A percentile compares a stretch with the other conserved stretches of the same genome.
phyloP scores from a whole-genome alignment of 2,888 invertebrate species.

The Macrosoma leucophasiata region DNA sequence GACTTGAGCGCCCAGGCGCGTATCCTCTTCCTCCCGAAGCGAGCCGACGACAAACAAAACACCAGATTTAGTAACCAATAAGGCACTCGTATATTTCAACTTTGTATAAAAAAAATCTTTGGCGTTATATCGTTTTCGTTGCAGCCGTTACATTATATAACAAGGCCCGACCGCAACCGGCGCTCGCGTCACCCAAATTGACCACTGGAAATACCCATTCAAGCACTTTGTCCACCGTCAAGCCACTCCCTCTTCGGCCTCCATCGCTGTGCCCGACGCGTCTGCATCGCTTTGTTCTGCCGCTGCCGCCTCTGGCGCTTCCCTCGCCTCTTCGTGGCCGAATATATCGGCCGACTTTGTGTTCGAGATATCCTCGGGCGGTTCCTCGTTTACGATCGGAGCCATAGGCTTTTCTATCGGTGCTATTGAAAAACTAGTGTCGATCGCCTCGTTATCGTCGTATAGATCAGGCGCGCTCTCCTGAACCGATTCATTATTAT shows the following conservation, averaged over 20 bases:
- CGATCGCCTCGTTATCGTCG: constrained; percentile 45
- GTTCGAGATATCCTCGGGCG: constrained; percentile 5
- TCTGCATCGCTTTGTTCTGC: constrained; percentile 15
- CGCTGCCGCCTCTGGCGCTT: constrained; percentile 19
- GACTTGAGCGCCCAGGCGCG: constrained; percentile 85
- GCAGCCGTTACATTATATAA: no score
- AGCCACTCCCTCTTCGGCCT: constrained; percentile 41
- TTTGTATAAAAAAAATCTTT: constrained; percentile 66
- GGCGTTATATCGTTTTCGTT: no score
- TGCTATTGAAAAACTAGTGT: constrained; percentile 45
- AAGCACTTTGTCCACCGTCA: constrained; percentile 51
- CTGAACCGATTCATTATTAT: constrained; percentile 5
- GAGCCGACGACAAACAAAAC: constrained; percentile 58
- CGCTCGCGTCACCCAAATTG: constrained; percentile 62
- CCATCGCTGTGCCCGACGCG: constrained; percentile 23
- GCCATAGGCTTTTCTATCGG: constrained; percentile 3
- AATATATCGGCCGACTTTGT: constrained; percentile 41
- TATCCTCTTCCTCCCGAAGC: constrained; percentile 66
- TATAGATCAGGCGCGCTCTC: constrained; percentile 34
- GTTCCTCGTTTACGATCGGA: constrained; percentile 10
- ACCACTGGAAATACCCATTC: constrained; percentile 62
- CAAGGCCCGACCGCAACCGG: neutral
- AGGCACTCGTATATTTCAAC: constrained; percentile 74
- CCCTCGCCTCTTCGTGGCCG: constrained; percentile 22
- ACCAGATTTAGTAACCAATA: constrained; percentile 66